Evolutionary conservation across 2,113 vertebrate genomes (phyloP), one percentile per base, ranked within the genome.

Genomic region (Thryonomys swinderianus): DNA sequence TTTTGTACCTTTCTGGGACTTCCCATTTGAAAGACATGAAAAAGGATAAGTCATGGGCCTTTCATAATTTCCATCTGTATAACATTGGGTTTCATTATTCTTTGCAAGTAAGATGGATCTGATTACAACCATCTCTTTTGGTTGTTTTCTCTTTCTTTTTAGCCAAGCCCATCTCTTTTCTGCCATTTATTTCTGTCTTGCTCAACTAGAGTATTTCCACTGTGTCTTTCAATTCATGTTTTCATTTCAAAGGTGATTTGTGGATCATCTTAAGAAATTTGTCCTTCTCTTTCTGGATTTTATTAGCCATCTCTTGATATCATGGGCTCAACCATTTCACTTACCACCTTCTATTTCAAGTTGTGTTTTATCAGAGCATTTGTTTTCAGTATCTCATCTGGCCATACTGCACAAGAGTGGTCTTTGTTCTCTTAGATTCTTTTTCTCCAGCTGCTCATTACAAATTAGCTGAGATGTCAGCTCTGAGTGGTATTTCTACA

Each of bases 331-430:
- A 93, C 87, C 87, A 59, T 85, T 96, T 95, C 90, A 55, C 67
- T 90, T 96, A 66, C 84, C 66, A 93, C 37, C 30, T 94, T 93
- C 25, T 85, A 7, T 84, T 73, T 92, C 40, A 88, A 92, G 30
- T 61, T 88, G 82, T 93, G 51, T 95, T 85, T 97, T 97, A 92
- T 94, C 40, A 88, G 32, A 40, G 74, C 59, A 84, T 93, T 96
- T 97, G 71, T 85, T 93, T 97, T 90, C 84, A 55, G 48, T 69
- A 27, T 95, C 85, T 96, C 53, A 20, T 96, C 81, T 90, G 91
- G 61, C 73, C 88, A 91, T 82, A 48, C 10, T 82, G 25, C 61
- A 10, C n/a, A 61, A n/a, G n/a, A n/a, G 7, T 12, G 0, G 17
- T 88, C 85, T 97, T 94, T 93, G 57, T 94, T 95, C 74, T 82